phyloP scores from a whole-genome alignment of 2,113 vertebrate species.

The Salvator merianae region DNA sequence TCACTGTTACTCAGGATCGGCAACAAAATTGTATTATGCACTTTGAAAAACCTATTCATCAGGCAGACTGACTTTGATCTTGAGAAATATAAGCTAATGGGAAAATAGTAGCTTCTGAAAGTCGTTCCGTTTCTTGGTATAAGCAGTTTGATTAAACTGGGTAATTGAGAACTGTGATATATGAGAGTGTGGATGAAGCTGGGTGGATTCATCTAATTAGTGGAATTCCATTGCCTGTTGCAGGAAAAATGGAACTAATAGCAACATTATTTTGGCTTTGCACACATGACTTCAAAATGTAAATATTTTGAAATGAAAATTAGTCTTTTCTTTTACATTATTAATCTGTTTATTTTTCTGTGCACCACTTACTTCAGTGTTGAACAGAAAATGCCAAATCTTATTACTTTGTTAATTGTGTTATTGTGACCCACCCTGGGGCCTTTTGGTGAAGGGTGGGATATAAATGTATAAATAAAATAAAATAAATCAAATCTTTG shows the following conservation, averaged over 20 bases:
- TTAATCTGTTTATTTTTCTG: not conserved
- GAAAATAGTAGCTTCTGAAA: slow-evolving; percentile 22
- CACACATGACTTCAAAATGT: not conserved
- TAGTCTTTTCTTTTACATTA: not conserved
- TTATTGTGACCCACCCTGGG: too few species aligned
- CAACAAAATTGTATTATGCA: slow-evolving; percentile 6
- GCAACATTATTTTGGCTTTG: not conserved
- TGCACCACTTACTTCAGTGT: not conserved
- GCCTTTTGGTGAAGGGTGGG: too few species aligned
- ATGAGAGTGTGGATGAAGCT: not conserved
- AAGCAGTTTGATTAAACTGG: not conserved
- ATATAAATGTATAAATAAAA: too few species aligned
- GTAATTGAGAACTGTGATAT: not conserved
- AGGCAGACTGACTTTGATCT: slow-evolving; percentile 39
- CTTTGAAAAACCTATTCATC: not conserved
- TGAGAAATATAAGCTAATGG: slow-evolving; percentile 63
- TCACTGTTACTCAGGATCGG: not conserved
- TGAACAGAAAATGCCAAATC: too few species aligned
- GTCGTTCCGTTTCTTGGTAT: not conserved
- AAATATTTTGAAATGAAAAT: not conserved
- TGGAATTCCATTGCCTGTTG: not conserved
- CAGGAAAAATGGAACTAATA: not conserved
- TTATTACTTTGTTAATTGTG: too few species aligned
- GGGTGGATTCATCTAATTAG: not conserved
- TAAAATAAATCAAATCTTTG: too few species aligned